A percentile compares a stretch with the other conserved stretches of the same genome.
Conservation (phyloP, 2,113 vertebrate species). For the Ia io region DNA sequence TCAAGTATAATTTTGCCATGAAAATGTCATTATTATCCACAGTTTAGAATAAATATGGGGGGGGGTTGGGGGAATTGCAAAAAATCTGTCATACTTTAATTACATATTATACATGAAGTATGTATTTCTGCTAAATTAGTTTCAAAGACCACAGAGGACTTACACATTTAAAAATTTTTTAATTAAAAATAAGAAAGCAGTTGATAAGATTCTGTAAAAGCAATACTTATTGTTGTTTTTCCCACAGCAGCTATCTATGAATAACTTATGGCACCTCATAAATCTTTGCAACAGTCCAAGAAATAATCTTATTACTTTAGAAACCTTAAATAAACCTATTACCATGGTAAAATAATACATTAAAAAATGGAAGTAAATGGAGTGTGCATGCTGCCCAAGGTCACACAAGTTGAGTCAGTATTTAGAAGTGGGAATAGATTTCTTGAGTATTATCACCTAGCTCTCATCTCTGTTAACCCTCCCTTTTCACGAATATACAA, state of each 20-base stretch:
- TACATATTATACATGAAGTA: not conserved
- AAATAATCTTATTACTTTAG: slow-evolving; percentile 14
- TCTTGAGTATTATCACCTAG: not conserved
- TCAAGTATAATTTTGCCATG: not conserved
- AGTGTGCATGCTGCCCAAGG: not conserved
- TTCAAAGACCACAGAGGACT: slow-evolving; percentile 7
- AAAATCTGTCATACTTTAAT: slow-evolving; percentile 10
- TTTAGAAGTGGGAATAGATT: not conserved
- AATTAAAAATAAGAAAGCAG: not conserved
- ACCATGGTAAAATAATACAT: not conserved
- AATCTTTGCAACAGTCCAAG: not conserved
- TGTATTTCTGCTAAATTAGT: not conserved
- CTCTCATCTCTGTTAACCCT: not conserved
- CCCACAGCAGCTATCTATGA: not conserved
- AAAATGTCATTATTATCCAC: not conserved
- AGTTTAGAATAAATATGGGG: not conserved
- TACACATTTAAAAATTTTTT: not conserved
- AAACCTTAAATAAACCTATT: slow-evolving; percentile 8
- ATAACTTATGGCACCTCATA: not conserved
- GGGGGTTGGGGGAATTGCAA: not conserved
- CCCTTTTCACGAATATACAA: not conserved
- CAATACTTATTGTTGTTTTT: not conserved
- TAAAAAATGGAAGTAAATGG: slow-evolving; percentile 9
- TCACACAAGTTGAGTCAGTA: not conserved
- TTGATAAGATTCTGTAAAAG: not conserved